phyloP scores from a whole-genome alignment of 2,797 vertebrate species.

The Avahi laniger region DNA sequence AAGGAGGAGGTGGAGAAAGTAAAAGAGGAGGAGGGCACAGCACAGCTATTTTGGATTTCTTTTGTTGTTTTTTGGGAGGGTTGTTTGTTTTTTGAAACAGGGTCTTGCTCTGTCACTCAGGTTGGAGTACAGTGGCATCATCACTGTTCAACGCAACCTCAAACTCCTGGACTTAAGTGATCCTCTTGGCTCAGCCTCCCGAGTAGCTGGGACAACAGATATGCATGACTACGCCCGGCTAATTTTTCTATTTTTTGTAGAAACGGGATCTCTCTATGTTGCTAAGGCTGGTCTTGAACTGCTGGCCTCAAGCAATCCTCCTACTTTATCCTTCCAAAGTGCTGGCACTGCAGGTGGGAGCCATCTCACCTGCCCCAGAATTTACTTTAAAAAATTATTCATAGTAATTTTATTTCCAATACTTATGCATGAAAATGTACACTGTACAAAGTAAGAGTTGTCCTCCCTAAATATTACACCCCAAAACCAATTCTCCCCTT shows the following conservation, averaged over 20 bases:
- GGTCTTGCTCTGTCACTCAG: neutral
- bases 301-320: too few species aligned
- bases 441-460: too few species aligned
- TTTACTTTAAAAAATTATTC: neutral
- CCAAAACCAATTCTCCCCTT: neutral
- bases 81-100: neutral
- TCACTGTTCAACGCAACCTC: neutral
- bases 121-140: neutral
- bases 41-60: neutral
- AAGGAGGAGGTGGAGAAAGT: neutral
- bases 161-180: neutral
- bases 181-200: neutral
- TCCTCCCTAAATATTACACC: too few species aligned
- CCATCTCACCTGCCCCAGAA: too few species aligned
- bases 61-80: neutral
- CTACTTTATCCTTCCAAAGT: too few species aligned
- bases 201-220: neutral
- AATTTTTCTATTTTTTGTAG: neutral
- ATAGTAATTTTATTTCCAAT: neutral
- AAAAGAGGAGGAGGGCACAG: too few species aligned
- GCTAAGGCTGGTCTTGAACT: too few species aligned
- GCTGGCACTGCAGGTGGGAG: too few species aligned
- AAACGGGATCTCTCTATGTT: too few species aligned
- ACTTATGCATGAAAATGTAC: neutral
- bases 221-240: fast-evolving